Evolutionary conservation across 2,113 vertebrate genomes (phyloP), one percentile per base, ranked within the genome.

Genomic region (Acanthochromis polyacanthus): DNA sequence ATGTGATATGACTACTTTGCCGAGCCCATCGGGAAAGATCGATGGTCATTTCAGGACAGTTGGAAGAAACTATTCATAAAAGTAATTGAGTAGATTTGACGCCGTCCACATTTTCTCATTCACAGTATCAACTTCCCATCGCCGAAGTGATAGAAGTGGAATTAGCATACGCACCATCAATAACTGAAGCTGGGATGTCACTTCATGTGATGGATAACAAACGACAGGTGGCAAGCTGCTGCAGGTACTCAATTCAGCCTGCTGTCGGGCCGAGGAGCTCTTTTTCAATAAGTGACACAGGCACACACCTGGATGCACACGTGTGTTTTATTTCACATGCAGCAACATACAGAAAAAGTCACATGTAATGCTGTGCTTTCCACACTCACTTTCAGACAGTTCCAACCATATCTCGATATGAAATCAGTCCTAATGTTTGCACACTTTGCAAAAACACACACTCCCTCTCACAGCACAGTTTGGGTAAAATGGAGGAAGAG

Each of bases 121-220:
- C 78, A 22, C 58, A 52, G 67, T 85, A 91, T 91, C 90, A 80
- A 59, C 80, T 71, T 81, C 71, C 84, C 69, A 88, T 90, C 88
- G 56, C 65, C 51, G 16, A 79, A 57, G 71, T 82, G 91, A 91
- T 89, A 87, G 75, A 88, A 84, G 77, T 72, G 63, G 87, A 89
- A 91, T 91, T 88, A 81, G 80, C 84, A 86, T 84, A 83, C 62
- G n/a, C 80, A 57, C 80, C 90, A 91, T 92, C 87, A 91, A 91
- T 91, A 92, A 91, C 87, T 62, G 75, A 84, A 89, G 61, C 74
- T 9, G 0, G 22, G 65, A 78, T 77, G 82, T 77, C 82, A 40
- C 71, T 28, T 70, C 57, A 38, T 62, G 75, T 89, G 91, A 92
- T 84, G 87, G 85, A 90, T 88, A 80, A 80, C 75, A 85, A 80